Base-by-base conservation (phyloP, 2,888 invertebrate species). In the Sarcophaga caerulescens region DNA sequence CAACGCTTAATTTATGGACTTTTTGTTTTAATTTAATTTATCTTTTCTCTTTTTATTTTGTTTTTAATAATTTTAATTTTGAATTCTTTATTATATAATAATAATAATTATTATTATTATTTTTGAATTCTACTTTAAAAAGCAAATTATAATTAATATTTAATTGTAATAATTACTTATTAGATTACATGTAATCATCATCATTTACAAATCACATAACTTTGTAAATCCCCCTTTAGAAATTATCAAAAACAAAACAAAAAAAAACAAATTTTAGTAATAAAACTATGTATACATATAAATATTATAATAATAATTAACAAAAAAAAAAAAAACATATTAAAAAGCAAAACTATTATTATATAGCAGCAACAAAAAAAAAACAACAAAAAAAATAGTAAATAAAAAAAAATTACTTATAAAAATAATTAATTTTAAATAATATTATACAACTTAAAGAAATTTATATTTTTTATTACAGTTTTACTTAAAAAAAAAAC, bases 1-100 rank as follows among this genome's bases (percentile, higher is more conserved):
- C 74, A 81, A 79, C 81, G 81, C 86, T 84, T 84, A 81, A 80
- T 87, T 82, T 84, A 84, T 87, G 60, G 79, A 84, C 84, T 87
- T 87, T 71, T 84, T 35, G 8, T 68, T 82, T 74, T 52, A 62
- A 68, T 62, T 71, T 14, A 69, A 23, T 44, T 52, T 52, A 52
- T 17, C 12, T 14, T 47, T 45, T 74, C 68, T 45, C 23, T 60
- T 60, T 12, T 70, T 65, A 4, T 74, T 47, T 74, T 44, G 70
- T 69, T 74, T 44, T 47, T 73, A 4, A 68, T 35, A 35, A 63
- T 35, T 69, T 52, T 14, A 52, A 52, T 52, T 1, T 17, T 14
- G 17, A 45, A 71, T 57, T 59, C 25, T 44, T 59, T 69, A 19
- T 25, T 25, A 14, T 35, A 35, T 35, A 35, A 35, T 35, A 35